These are phyloP conservation scores for Drosophila niveifrons DNA, from an alignment of 2,888 invertebrate genomes.

Conservation along the genomic window DNA sequence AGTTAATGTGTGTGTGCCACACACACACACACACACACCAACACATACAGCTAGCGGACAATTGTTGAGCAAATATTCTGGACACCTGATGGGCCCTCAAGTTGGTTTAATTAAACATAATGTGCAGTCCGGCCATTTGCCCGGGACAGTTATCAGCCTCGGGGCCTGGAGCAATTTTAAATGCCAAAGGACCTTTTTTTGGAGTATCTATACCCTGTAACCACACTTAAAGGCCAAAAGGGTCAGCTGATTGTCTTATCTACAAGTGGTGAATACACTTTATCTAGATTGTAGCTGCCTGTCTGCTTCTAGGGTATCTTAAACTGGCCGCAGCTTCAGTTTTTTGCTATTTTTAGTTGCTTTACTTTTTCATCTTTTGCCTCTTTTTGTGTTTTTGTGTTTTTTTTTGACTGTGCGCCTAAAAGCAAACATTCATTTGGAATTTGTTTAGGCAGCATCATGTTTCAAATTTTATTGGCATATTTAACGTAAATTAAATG, in stretches of 20 bases:
- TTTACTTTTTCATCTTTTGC: constrained; percentile 1
- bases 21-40: constrained; percentile 17
- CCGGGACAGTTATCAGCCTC: constrained; percentile 48
- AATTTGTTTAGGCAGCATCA: constrained; percentile 57
- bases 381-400: constrained; percentile 5
- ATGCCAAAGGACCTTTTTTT: constrained; percentile 41
- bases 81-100: constrained; percentile 61
- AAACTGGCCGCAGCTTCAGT: too few species aligned
- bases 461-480: constrained; percentile 78
- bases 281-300: too few species aligned
- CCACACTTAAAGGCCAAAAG: not conserved
- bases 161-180: constrained; percentile 38
- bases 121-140: constrained; percentile 51
- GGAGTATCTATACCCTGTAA: constrained; percentile 31
- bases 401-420: constrained; percentile 22
- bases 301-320: constrained; percentile 13
- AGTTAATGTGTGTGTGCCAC: constrained; percentile 22
- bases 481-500: constrained; percentile 79
- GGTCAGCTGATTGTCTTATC: not conserved
- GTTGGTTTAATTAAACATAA: constrained; percentile 72
- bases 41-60: constrained; percentile 27
- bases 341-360: constrained; percentile 6
- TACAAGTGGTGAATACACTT: too few species aligned
- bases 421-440: constrained; percentile 66
- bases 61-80: constrained; percentile 48